Evolutionary conservation across 2,797 vertebrate genomes (phyloP).

Genomic region (Artibeus lituratus): DNA sequence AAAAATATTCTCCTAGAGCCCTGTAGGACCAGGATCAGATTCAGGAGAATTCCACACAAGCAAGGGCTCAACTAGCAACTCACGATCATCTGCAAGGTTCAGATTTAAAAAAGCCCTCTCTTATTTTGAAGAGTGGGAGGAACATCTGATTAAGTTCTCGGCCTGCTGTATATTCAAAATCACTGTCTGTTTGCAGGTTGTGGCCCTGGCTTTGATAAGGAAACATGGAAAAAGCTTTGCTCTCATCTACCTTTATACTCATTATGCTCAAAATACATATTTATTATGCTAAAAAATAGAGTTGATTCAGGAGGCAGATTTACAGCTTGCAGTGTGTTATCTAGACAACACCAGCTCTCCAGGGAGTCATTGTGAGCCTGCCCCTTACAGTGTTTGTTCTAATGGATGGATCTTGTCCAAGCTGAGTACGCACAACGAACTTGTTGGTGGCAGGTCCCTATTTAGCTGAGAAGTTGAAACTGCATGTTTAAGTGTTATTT

Average conservation of each 20-base stretch:
- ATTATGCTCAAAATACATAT: conserved; percentile 40
- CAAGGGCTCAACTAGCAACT: not conserved
- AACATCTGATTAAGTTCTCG: not conserved
- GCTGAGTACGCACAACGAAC: not conserved
- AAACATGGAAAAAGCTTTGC: conserved; percentile 30
- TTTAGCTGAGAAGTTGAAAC: not conserved
- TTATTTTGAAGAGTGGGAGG: not conserved
- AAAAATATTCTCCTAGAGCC: not conserved
- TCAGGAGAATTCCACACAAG: not conserved
- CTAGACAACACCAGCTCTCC: conserved; percentile 72
- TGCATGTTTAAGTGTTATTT: not conserved
- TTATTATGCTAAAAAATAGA: conserved; percentile 31
- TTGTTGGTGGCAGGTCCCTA: not conserved
- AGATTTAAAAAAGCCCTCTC: not conserved
- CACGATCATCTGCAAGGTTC: not conserved
- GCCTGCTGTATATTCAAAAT: conserved; percentile 28
- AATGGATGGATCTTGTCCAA: conserved; percentile 64
- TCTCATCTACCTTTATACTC: conserved; percentile 55
- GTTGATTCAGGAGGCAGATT: conserved; percentile 73
- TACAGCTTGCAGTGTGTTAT: conserved; percentile 67
- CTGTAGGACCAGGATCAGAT: not conserved
- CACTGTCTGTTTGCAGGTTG: conserved; percentile 33
- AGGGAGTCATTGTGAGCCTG: conserved; percentile 67
- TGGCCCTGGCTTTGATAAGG: conserved; percentile 47
- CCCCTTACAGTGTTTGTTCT: conserved; percentile 60